A percentile compares a stretch with the other conserved stretches of the same genome.
These are phyloP conservation scores for Cinara cedri DNA, from an alignment of 2,888 invertebrate genomes.

Conservation along the genomic window DNA sequence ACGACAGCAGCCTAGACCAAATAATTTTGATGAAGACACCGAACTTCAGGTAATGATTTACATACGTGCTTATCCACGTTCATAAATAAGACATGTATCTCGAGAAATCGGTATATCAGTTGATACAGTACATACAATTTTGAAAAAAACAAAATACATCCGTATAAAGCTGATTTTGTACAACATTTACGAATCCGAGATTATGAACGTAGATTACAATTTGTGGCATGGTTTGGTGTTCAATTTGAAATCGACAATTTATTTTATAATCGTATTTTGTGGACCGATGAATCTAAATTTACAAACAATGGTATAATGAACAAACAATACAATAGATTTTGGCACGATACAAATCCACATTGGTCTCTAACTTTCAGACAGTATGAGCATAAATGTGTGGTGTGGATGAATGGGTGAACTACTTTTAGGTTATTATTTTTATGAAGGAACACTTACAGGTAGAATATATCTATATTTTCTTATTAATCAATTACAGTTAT, in stretches of 20 bases:
- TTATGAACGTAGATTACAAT: slow-evolving; percentile 11
- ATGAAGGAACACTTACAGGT: too few relatives aligned
- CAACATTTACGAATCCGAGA: not conserved
- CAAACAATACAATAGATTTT: slow-evolving; percentile 19
- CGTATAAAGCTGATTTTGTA: too few relatives aligned
- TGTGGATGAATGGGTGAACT: too few relatives aligned
- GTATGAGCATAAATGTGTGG: too few relatives aligned
- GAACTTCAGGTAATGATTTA: not conserved
- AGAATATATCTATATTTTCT: too few relatives aligned
- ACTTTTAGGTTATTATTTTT: too few relatives aligned
- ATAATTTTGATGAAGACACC: not conserved
- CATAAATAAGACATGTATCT: slow-evolving; percentile 8
- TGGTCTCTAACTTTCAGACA: too few relatives aligned
- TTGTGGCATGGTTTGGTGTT: not conserved
- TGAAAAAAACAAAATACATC: slow-evolving; percentile 15
- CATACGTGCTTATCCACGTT: slow-evolving; percentile 9
- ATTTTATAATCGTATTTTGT: slow-evolving; percentile 2
- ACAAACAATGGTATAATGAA: slow-evolving; percentile 21
- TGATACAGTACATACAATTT: not conserved
- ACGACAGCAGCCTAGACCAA: not conserved
- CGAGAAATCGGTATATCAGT: not conserved
- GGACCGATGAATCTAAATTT: not conserved
- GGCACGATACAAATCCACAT: slow-evolving; percentile 16
- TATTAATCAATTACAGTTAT: too few relatives aligned
- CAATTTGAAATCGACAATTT: slow-evolving; percentile 4